phyloP scores from a whole-genome alignment of 2,888 invertebrate genomes.

The Acanthopleura granulata region DNA sequence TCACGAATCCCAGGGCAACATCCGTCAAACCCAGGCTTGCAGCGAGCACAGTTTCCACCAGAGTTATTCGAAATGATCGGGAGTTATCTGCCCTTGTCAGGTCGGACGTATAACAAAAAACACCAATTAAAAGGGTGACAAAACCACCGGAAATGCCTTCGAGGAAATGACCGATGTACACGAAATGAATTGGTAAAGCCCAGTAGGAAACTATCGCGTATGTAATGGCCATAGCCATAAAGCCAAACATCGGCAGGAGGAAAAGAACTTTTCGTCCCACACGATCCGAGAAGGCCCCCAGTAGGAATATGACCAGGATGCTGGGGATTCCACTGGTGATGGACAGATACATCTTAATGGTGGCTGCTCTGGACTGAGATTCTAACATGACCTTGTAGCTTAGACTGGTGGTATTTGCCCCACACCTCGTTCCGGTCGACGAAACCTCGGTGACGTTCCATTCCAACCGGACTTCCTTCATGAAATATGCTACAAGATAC shows the following conservation, averaged over 20 bases:
- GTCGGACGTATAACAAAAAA: conserved; percentile 38
- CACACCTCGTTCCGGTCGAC: too few species aligned
- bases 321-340: conserved; percentile 29
- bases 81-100: conserved; percentile 31
- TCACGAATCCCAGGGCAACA: conserved; percentile 22
- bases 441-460: too few species aligned
- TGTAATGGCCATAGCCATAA: conserved; percentile 23
- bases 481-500: too few species aligned
- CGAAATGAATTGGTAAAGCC: conserved; percentile 20
- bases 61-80: conserved; percentile 33
- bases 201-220: conserved; percentile 29
- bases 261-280: conserved; percentile 38
- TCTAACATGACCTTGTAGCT: not conserved
- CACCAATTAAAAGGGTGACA: conserved; percentile 33
- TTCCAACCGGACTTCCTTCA: too few species aligned
- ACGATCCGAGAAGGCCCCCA: conserved; percentile 35
- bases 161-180: conserved; percentile 28
- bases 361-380: not conserved
- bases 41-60: conserved; percentile 34
- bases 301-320: conserved; percentile 31
- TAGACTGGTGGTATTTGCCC: not conserved
- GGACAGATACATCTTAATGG: conserved; percentile 28
- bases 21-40: conserved; percentile 20
- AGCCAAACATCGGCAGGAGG: conserved; percentile 19
- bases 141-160: conserved; percentile 37